Evolutionary conservation across 2,888 invertebrate genomes (phyloP).

Genomic region (Halocaridina rubra): DNA sequence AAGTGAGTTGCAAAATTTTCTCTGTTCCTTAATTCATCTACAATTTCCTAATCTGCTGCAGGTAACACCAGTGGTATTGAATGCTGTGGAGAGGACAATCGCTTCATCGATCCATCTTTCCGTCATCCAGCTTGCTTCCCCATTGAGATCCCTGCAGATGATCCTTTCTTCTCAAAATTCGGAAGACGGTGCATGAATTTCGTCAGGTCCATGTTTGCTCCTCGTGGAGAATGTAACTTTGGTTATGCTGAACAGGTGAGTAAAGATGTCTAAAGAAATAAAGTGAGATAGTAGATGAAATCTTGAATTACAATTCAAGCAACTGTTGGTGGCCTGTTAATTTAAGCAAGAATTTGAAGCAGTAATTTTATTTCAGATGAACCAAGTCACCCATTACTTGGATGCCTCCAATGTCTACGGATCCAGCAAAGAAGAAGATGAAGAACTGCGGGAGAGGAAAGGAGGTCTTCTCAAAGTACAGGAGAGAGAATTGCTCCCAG

Average conservation of each 20-base stretch:
- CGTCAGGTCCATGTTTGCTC: constrained; percentile 77
- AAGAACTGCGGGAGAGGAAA: constrained; percentile 73
- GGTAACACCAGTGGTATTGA: constrained; percentile 58
- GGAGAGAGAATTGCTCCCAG: constrained; percentile 15
- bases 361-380: constrained; percentile 74
- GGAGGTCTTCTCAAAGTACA: constrained; percentile 73
- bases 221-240: constrained; percentile 74
- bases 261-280: too few species aligned
- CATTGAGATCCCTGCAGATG: constrained; percentile 50
- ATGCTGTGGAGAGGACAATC: constrained; percentile 44
- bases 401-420: constrained; percentile 84
- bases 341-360: too few species aligned
- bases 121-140: constrained; percentile 60
- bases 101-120: constrained; percentile 17
- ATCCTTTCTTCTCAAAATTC: constrained; percentile 52
- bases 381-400: constrained; percentile 79
- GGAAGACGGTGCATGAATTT: constrained; percentile 77
- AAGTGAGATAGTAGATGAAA: too few species aligned
- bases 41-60: neutral
- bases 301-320: too few species aligned
- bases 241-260: constrained; percentile 80
- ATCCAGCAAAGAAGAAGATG: constrained; percentile 74
- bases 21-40: neutral
- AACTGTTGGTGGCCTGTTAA: too few species aligned
- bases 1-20: neutral